A percentile compares a stretch with the other conserved stretches of the same genome.
These are phyloP conservation scores for Ctenoplectra terminalis DNA, from an alignment of 1,140 invertebrate genomes.

Conservation along the genomic window DNA sequence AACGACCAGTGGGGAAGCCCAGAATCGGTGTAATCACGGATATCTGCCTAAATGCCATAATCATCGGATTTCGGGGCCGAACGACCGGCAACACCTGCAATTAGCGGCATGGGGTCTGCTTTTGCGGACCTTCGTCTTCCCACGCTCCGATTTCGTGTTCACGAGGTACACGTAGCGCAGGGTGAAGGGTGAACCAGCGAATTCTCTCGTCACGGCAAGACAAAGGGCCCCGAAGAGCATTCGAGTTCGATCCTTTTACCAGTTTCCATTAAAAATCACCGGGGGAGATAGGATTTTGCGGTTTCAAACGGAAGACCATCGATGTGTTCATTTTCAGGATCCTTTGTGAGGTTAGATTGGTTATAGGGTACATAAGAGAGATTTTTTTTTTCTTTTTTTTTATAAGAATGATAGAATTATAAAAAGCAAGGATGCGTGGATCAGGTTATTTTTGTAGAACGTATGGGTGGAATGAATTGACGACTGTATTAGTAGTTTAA, in stretches of 20 bases:
- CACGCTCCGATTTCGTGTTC: conserved; percentile 60
- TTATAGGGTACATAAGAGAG: no score
- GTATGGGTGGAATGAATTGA: no score
- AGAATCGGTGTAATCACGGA: conserved; percentile 65
- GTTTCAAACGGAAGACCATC: not conserved
- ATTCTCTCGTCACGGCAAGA: conserved; percentile 8
- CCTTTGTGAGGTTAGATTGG: no score
- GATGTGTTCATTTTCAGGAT: no score
- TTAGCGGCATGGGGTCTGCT: conserved; percentile 61
- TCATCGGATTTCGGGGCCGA: conserved; percentile 60
- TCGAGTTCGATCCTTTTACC: not conserved
- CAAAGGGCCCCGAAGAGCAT: conserved; percentile 27
- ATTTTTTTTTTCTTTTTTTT: no score
- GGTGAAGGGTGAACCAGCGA: not conserved
- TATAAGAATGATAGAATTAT: no score
- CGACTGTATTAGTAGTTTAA: no score
- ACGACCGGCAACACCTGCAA: conserved; percentile 63
- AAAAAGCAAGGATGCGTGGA: no score
- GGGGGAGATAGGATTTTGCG: not conserved
- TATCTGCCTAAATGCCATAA: conserved; percentile 72
- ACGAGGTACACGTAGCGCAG: conserved; percentile 18
- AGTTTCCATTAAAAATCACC: not conserved
- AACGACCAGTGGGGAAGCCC: not conserved
- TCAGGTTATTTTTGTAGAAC: no score
- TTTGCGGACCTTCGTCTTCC: conserved; percentile 55